These are phyloP conservation scores for Drosophila putrida DNA, from an alignment of 2,888 invertebrate species.

Conservation along the genomic window DNA sequence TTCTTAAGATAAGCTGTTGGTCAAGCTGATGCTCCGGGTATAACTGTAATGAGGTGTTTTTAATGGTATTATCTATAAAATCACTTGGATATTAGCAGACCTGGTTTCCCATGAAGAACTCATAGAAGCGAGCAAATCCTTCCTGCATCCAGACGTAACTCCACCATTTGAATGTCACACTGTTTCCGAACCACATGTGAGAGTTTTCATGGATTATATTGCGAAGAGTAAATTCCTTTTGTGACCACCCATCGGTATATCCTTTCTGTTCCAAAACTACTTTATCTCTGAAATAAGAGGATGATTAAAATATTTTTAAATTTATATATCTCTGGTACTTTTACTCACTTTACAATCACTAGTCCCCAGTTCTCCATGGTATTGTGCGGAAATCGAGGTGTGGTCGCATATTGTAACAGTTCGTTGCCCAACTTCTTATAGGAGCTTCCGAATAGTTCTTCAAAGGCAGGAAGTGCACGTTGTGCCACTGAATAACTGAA, in stretches of 20 bases:
- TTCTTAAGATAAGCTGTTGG: constrained; percentile 89
- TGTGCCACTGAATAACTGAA: constrained; percentile 87
- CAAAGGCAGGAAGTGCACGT: constrained; percentile 77
- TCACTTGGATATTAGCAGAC: constrained; percentile 26
- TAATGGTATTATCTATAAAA: not conserved
- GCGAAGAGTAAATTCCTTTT: constrained; percentile 86
- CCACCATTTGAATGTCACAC: constrained; percentile 87
- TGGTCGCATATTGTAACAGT: constrained; percentile 92
- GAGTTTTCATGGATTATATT: constrained; percentile 86
- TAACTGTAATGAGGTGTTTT: constrained; percentile 85
- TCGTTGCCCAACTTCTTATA: constrained; percentile 87
- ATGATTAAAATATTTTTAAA: not conserved
- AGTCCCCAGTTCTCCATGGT: constrained; percentile 97
- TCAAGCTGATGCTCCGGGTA: constrained; percentile 88
- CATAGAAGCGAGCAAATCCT: constrained; percentile 89
- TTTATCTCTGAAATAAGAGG: constrained; percentile 58
- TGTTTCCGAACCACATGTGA: constrained; percentile 89
- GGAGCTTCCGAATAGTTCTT: constrained; percentile 89
- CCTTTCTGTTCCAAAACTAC: constrained; percentile 67
- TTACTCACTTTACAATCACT: constrained; percentile 91
- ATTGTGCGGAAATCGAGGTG: constrained; percentile 91
- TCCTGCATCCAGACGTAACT: constrained; percentile 88
- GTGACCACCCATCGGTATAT: constrained; percentile 75
- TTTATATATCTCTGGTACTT: not conserved
- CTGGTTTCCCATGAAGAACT: constrained; percentile 87